Base-by-base conservation (phyloP, 35 echinoderm and acorn worm species). In the Lytechinus variegatus region DNA sequence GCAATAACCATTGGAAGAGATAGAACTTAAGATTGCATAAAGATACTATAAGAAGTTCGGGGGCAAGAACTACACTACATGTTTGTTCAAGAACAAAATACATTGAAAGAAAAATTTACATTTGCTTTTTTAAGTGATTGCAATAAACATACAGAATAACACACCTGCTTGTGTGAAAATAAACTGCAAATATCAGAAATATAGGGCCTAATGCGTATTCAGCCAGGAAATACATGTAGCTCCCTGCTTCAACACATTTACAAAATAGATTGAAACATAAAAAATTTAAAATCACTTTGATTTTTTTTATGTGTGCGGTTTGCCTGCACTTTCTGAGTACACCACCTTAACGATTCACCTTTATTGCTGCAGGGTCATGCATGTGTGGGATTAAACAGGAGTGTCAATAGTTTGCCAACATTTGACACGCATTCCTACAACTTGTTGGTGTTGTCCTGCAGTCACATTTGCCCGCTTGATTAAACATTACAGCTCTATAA, bases 341-440 rank as follows among this genome's bases (percentile, higher is more conserved):
- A 79, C 33, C 66, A 79, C 66, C 66, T 21, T 79, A 79, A 79
- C 19, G 19, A 19, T 79, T 79, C 21, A 79, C 66, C 66, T 16
- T 79, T 79, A 4, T 79, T 24, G 19, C 16, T 24, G 19, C 16
- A 79, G 66, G 66, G 66, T n/a, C 19, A 16, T 19, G 66, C 66
- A 79, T 79, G 19, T 79, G 66, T 24, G 66, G 21, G 66, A 79
- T n/a, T 79, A 79, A 79, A 79, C 66, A 79, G n/a, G 66, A 79
- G 14, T 79, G 66, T 79, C 66, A 79, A 79, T 79, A 79, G 19
- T 79, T 79, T 79, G 66, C 66, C 66, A 79, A 79, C 66, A 7
- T 79, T 79, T 79, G 66, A 79, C 66, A 79, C 66, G 66, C 66
- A 79, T 79, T 79, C 66, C 66, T 24, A 79, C 66, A 79, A 79